Conservation (phyloP, 2,888 invertebrate species). For the Ischnus inquisitorius region DNA sequence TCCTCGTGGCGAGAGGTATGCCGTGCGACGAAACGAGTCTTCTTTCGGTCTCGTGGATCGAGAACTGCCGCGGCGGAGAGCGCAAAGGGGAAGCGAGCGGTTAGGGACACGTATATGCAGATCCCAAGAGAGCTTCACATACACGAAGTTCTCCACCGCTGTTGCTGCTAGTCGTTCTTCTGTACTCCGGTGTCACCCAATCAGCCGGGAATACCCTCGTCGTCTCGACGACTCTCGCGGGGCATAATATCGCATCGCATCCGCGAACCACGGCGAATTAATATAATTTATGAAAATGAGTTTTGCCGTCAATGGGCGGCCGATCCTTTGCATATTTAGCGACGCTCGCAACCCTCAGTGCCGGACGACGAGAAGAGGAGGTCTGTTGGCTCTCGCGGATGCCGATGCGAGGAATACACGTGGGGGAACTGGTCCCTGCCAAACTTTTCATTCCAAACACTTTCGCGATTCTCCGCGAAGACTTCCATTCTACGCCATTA, state of each 20-base stretch:
- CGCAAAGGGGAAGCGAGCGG: slow-evolving; percentile 24
- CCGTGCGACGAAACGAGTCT: slow-evolving; percentile 41
- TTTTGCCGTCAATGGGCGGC: slow-evolving; percentile 77
- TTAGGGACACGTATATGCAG: slow-evolving; percentile 52
- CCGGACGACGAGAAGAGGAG: slow-evolving; percentile 17
- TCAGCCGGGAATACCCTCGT: slow-evolving; percentile 73
- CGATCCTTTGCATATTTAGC: slow-evolving; percentile 76
- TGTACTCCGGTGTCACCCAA: slow-evolving; percentile 81
- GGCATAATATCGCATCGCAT: slow-evolving; percentile 50
- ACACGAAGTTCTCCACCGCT: slow-evolving; percentile 58
- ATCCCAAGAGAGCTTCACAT: slow-evolving; percentile 55
- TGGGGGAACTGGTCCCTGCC: slow-evolving; percentile 28
- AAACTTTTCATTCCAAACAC: slow-evolving; percentile 35
- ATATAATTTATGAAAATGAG: slow-evolving; percentile 85
- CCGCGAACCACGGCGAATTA: slow-evolving; percentile 81
- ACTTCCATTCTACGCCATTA: slow-evolving; percentile 25
- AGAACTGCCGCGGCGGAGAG: slow-evolving; percentile 21
- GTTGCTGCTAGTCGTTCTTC: slow-evolving; percentile 62
- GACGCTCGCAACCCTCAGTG: slow-evolving; percentile 45
- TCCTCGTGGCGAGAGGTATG: neutral
- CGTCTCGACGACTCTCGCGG: slow-evolving; percentile 49
- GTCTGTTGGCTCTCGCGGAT: slow-evolving; percentile 37
- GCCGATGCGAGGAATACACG: slow-evolving; percentile 35
- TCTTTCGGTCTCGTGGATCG: slow-evolving; percentile 38
- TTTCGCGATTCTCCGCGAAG: neutral